phyloP scores from a whole-genome alignment of 2,113 vertebrate genomes.

The Malaclemys terrapin region DNA sequence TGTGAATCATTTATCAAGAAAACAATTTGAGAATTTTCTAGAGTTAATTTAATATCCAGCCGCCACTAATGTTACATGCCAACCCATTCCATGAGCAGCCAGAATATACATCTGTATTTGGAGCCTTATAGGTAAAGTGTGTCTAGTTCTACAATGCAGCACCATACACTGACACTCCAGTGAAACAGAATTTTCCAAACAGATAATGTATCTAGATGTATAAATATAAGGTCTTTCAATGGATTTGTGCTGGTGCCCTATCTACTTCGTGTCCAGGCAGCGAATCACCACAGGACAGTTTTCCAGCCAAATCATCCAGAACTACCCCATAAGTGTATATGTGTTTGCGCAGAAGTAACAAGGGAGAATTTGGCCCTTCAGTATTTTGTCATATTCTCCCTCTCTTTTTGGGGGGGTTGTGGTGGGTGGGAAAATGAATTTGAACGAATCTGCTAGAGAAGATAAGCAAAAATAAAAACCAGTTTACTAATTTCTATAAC shows the following conservation, averaged over 20 bases:
- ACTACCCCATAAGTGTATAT: background rate
- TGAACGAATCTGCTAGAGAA: background rate
- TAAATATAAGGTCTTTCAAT: background rate
- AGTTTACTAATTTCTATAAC: background rate
- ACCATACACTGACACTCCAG: conserved; percentile 22
- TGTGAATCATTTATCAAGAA: conserved; percentile 4
- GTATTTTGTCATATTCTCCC: background rate
- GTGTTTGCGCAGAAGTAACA: background rate
- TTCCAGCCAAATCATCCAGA: background rate
- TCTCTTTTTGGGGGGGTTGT: background rate
- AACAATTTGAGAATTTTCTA: background rate
- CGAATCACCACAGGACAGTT: background rate
- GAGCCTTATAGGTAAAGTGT: conserved; percentile 51
- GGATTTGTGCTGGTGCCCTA: background rate
- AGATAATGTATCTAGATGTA: conserved; percentile 53
- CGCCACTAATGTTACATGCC: conserved; percentile 11
- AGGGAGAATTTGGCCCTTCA: no score
- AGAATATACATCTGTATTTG: conserved; percentile 60
- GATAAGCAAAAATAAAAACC: background rate
- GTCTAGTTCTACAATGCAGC: conserved; percentile 6
- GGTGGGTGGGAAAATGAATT: background rate
- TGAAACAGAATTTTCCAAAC: conserved; percentile 40
- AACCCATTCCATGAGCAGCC: conserved; percentile 53
- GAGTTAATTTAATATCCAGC: conserved; percentile 54
- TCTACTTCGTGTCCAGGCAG: background rate